A percentile compares a stretch with the other conserved stretches of the same genome.
Evolutionary conservation across 2,797 vertebrate species (phyloP).

Genomic region (Propithecus perrieri): DNA sequence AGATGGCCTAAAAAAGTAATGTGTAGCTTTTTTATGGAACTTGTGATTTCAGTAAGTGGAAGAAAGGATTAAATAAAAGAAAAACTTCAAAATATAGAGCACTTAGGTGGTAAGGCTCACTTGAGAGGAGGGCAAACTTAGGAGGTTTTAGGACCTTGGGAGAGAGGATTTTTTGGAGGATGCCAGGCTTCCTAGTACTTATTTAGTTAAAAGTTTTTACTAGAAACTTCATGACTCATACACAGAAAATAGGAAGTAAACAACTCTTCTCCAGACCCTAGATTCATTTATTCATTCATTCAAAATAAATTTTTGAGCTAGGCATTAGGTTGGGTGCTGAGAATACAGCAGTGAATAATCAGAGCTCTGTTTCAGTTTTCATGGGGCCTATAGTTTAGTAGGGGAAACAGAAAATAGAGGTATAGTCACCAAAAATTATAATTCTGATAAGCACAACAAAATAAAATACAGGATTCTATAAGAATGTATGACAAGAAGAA

Average conservation of each 20-base stretch:
- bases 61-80: neutral
- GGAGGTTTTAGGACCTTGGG: neutral
- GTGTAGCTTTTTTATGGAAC: neutral
- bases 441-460: neutral
- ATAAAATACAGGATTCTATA: neutral
- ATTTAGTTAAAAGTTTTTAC: neutral
- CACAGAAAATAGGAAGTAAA: neutral
- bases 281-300: neutral
- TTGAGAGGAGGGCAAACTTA: neutral
- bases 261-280: neutral
- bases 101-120: neutral
- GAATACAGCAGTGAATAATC: neutral
- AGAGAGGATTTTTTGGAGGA: neutral
- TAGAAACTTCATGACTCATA: slow-evolving; percentile 4
- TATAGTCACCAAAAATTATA: neutral
- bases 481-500: neutral
- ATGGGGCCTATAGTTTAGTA: neutral
- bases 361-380: neutral
- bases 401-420: neutral
- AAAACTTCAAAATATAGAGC: neutral
- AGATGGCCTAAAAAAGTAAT: neutral
- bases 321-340: neutral
- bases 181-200: neutral
- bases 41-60: neutral
- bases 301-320: neutral